These are phyloP conservation scores for Chloromyia formosa DNA, from an alignment of 2,888 invertebrate genomes.

Conservation along the genomic window DNA sequence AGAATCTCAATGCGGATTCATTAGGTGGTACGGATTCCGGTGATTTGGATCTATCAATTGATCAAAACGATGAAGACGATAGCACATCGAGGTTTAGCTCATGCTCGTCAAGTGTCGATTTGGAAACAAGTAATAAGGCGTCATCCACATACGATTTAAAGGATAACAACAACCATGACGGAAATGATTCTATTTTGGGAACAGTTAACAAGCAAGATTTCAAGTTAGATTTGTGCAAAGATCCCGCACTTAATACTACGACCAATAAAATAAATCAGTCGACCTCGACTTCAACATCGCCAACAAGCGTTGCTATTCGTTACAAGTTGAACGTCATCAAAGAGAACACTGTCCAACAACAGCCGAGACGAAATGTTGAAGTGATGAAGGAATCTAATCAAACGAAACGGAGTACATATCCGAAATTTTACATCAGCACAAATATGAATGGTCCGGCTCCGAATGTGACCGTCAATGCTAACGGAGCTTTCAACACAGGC, in stretches of 20 bases:
- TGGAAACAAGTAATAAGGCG: conserved; percentile 15
- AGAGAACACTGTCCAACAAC: conserved; percentile 41
- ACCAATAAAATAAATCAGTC: conserved; percentile 35
- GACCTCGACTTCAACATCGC: conserved; percentile 51
- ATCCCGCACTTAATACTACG: conserved; percentile 42
- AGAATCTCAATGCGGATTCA: conserved; percentile 16
- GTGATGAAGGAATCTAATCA: conserved; percentile 11
- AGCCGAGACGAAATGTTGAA: conserved; percentile 14
- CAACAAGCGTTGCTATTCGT: conserved; percentile 51
- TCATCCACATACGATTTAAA: conserved; percentile 26
- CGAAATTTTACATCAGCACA: conserved; percentile 43
- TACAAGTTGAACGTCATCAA: conserved; percentile 51
- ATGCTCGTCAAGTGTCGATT: conserved; percentile 41
- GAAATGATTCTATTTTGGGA: not conserved
- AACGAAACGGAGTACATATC: conserved; percentile 31
- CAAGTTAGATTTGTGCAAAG: conserved; percentile 1
- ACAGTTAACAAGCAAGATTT: conserved; percentile 11
- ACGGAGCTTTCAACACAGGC: conserved; percentile 60
- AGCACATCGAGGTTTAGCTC: conserved; percentile 44
- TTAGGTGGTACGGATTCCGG: conserved; percentile 24
- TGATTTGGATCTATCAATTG: conserved; percentile 33
- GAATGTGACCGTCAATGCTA: conserved; percentile 75
- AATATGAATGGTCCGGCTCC: conserved; percentile 68
- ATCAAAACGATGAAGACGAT: conserved; percentile 45
- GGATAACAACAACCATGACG: conserved; percentile 12